Conservation (phyloP, 1,140 invertebrate species). For the Sitobion miscanthi region DNA sequence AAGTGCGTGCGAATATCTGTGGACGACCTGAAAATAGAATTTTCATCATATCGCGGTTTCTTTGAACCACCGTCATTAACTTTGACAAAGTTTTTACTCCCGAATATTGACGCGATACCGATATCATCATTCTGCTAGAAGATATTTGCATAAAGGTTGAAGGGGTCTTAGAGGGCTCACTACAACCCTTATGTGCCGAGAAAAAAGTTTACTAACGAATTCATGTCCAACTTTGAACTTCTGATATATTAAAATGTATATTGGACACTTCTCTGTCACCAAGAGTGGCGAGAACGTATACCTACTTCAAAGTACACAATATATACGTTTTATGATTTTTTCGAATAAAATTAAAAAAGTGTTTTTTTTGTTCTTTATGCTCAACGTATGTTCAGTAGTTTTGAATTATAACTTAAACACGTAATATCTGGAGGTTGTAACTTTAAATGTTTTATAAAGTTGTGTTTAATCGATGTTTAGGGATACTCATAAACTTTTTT, state of each 20-base stretch:
- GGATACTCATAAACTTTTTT: background rate
- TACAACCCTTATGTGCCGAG: background rate
- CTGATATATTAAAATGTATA: conserved; percentile 18
- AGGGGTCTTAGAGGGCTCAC: background rate
- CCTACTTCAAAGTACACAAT: background rate
- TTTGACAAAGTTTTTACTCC: background rate
- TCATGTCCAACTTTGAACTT: background rate
- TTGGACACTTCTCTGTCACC: background rate
- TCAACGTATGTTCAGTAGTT: background rate
- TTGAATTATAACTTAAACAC: background rate
- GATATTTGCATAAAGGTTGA: background rate
- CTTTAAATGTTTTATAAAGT: no score
- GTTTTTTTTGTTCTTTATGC: background rate
- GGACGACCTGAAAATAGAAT: background rate
- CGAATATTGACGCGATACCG: background rate
- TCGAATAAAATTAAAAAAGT: background rate
- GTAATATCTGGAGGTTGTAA: background rate
- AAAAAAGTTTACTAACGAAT: conserved; percentile 8
- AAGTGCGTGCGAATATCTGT: background rate
- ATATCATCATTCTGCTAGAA: conserved; percentile 3
- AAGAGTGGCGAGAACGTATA: background rate
- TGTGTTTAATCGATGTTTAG: no score
- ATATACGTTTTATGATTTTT: background rate
- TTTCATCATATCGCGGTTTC: background rate
- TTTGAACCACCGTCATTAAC: background rate